Evolutionary conservation across 2,797 vertebrate species (phyloP).

Genomic region (Anomalospiza imberbis): DNA sequence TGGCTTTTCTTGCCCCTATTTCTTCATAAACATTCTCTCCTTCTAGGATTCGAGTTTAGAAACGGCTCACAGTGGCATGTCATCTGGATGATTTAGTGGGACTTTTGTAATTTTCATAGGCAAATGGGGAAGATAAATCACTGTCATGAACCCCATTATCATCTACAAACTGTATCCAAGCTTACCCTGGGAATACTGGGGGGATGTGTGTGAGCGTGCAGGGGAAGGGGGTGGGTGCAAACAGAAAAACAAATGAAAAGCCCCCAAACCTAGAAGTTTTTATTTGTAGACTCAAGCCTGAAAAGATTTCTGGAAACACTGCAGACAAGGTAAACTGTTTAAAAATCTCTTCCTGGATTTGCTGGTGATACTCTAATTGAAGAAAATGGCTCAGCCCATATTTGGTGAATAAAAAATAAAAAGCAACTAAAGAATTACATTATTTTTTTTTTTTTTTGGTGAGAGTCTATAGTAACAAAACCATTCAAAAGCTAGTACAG

Average conservation of each 20-base stretch:
- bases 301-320: not conserved
- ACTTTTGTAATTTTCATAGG: not conserved
- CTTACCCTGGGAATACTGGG: not conserved
- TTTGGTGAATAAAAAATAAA: not conserved
- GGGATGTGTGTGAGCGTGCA: no score
- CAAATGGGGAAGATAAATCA: not conserved
- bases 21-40: not conserved
- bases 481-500: not conserved
- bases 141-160: not conserved
- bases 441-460: not conserved
- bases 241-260: not conserved
- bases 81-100: not conserved
- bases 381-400: not conserved
- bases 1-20: not conserved
- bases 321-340: not conserved
- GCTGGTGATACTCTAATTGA: not conserved
- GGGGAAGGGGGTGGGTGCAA: not conserved
- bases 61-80: not conserved
- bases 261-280: not conserved
- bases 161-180: not conserved
- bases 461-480: not conserved
- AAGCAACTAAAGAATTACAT: not conserved
- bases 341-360: not conserved
- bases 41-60: not conserved
- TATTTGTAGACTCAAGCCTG: not conserved